Percentiles rank a stretch among this genome's conserved stretches.
phyloP scores from a whole-genome alignment of 2,888 invertebrate genomes.

The Plebejus anna region DNA sequence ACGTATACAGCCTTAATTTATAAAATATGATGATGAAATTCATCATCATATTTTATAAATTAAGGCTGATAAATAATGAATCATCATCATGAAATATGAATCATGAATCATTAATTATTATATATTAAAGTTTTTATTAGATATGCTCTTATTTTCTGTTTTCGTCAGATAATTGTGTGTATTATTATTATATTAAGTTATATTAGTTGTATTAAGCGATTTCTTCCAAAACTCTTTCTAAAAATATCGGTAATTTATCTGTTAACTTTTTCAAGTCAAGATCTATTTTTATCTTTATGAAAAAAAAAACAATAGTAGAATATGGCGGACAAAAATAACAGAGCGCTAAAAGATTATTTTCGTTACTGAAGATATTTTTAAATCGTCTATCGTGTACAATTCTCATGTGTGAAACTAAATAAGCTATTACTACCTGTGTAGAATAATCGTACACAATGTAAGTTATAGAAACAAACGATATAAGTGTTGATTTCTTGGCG shows the following conservation, averaged over 20 bases:
- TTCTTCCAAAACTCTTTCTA: background rate
- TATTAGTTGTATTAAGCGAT: background rate
- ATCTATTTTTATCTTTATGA: background rate
- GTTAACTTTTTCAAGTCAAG: background rate
- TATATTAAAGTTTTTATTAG: too few relatives aligned
- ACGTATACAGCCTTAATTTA: background rate
- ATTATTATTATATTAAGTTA: background rate
- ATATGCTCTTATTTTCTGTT: too few relatives aligned
- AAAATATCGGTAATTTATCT: background rate
- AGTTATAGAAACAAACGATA: slow-evolving; percentile 23
- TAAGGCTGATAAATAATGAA: too few relatives aligned
- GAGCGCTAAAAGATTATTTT: slow-evolving; percentile 76
- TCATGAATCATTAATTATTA: too few relatives aligned
- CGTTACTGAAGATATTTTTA: slow-evolving; percentile 49
- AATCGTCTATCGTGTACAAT: slow-evolving; percentile 46
- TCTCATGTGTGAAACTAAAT: slow-evolving; percentile 44
- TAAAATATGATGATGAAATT: too few relatives aligned
- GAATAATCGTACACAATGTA: slow-evolving; percentile 1
- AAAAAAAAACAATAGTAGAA: slow-evolving; percentile 46
- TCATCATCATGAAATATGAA: too few relatives aligned
- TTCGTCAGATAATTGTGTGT: too few relatives aligned
- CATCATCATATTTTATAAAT: too few relatives aligned
- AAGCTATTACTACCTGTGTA: slow-evolving; percentile 18
- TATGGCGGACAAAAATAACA: slow-evolving; percentile 79
- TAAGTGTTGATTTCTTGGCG: slow-evolving; percentile 23